Evolutionary conservation across 2,888 invertebrate species (phyloP).

Genomic region (Blastobasis adustella): DNA sequence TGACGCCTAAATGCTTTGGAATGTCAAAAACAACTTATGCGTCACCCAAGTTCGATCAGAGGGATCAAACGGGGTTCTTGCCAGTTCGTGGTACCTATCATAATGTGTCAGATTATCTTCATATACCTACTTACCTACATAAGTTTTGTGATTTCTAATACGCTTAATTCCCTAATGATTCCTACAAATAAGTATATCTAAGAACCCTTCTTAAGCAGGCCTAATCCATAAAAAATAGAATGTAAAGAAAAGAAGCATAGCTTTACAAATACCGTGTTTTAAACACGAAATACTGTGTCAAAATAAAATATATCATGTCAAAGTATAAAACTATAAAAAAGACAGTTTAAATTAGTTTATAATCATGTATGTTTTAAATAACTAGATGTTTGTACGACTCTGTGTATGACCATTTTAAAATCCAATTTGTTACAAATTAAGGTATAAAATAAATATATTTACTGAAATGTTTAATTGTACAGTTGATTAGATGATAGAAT

Average conservation of each 20-base stretch:
- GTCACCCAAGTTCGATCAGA: too few relatives aligned
- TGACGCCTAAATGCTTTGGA: too few relatives aligned
- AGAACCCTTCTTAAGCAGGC: constrained; percentile 23
- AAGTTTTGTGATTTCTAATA: constrained; percentile 44
- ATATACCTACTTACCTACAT: background rate
- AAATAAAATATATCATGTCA: constrained; percentile 27
- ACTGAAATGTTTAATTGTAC: constrained; percentile 28
- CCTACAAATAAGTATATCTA: constrained; percentile 7
- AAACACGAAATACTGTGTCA: constrained; percentile 23
- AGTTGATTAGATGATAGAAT: constrained; percentile 14
- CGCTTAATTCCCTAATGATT: constrained; percentile 27
- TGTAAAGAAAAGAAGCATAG: constrained; percentile 26
- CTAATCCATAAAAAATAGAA: constrained; percentile 25
- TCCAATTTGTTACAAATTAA: constrained; percentile 26
- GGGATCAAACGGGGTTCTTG: too few relatives aligned
- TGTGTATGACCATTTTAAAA: constrained; percentile 26
- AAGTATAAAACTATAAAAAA: constrained; percentile 4
- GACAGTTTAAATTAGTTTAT: constrained; percentile 3
- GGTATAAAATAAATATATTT: constrained; percentile 23
- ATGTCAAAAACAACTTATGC: too few relatives aligned
- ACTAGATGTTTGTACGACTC: constrained; percentile 34
- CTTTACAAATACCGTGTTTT: constrained; percentile 25
- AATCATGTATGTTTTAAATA: constrained; percentile 15
- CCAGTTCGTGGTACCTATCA: too few relatives aligned
- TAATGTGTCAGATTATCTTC: too few relatives aligned